phyloP scores from a whole-genome alignment of 2,888 invertebrate species.

The Tanytarsus gracilentus region DNA sequence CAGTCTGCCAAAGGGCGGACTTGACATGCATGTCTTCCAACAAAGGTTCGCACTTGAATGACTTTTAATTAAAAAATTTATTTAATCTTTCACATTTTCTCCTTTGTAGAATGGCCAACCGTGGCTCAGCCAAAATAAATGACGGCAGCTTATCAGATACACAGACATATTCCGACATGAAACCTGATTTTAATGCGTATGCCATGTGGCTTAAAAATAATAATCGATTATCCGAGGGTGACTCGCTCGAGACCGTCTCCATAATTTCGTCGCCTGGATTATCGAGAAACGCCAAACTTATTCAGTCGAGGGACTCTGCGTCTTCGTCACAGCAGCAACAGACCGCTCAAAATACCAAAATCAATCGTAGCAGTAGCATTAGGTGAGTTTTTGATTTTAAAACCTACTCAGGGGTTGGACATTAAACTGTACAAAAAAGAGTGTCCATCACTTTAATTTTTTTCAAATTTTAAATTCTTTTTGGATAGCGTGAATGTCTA shows the following conservation, averaged over 20 bases:
- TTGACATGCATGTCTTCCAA: conserved; percentile 54
- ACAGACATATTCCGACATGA: conserved; percentile 62
- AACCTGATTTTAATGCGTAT: conserved; percentile 73
- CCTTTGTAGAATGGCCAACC: conserved; percentile 43
- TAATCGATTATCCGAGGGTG: conserved; percentile 78
- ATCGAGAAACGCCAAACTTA: conserved; percentile 15
- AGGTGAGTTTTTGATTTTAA: conserved; percentile 48
- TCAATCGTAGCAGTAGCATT: conserved; percentile 86
- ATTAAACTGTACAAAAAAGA: too few relatives aligned
- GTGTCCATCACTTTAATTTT: too few relatives aligned
- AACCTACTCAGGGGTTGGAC: neutral
- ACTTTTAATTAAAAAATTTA: neutral
- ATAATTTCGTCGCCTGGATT: conserved; percentile 46
- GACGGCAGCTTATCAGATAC: conserved; percentile 82
- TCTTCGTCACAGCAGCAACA: conserved; percentile 42
- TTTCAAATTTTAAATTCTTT: too few relatives aligned
- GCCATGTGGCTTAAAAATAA: conserved; percentile 82
- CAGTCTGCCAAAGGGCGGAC: conserved; percentile 70
- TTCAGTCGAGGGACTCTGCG: conserved; percentile 12
- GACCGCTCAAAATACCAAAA: conserved; percentile 48
- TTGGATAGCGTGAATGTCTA: too few relatives aligned
- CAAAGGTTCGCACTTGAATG: conserved; percentile 12
- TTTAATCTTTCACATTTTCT: neutral
- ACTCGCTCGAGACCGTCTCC: conserved; percentile 74
- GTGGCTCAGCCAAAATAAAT: conserved; percentile 50